Evolutionary conservation across 2,113 vertebrate species (phyloP), one percentile per base, ranked within the genome.

Genomic region (Chaetorhynchus papuensis): DNA sequence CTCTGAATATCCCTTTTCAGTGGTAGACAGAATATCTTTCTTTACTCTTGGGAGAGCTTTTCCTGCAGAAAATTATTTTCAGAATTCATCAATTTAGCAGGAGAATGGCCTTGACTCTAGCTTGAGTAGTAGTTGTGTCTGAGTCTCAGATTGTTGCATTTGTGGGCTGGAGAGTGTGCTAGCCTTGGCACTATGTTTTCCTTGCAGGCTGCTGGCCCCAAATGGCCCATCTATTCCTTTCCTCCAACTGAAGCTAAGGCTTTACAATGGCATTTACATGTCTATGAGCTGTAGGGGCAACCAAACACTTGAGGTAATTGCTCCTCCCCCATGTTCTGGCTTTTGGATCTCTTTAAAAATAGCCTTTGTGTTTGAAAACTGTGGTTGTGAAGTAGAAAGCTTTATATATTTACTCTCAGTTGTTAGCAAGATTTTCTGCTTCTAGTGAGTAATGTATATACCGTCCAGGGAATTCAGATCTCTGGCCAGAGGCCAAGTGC

Each of bases 271-370:
- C 76, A 72, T 77, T 95, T 94, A 81, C 14, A 70, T 86, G 41
- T 83, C 79, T 85, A 65, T 96, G 80, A 90, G 41, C 85, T 95
- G 33, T 93, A 89, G 96, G 94, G 89, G 64, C 94, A 87, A 78
- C 84, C 53, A 92, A 37, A 96, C 35, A 53, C 88, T 90, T 93
- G 93, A 94, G 94, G 90, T 94, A 88, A 83, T 94, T 69, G 79
- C 79, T 90, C 79, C 94, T 95, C 75, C 66, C 37, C 33, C 63
- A 44, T 47, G 20, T 93, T 88, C 71, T 93, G 63, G 92, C 71
- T 90, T 88, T 83, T 90, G 35, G 56, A 72, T 77, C 65, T 86
- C 71, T 59, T 35, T 6, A 65, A 74, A 93, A 87, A 70, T 87
- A 76, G 54, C n/a, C 61, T 70, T 69, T 31, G 19, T 35, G 21